A percentile compares a stretch with the other conserved stretches of the same genome.
Evolutionary conservation across 2,888 invertebrate genomes (phyloP).

Genomic region (Dryobotodes eremita): DNA sequence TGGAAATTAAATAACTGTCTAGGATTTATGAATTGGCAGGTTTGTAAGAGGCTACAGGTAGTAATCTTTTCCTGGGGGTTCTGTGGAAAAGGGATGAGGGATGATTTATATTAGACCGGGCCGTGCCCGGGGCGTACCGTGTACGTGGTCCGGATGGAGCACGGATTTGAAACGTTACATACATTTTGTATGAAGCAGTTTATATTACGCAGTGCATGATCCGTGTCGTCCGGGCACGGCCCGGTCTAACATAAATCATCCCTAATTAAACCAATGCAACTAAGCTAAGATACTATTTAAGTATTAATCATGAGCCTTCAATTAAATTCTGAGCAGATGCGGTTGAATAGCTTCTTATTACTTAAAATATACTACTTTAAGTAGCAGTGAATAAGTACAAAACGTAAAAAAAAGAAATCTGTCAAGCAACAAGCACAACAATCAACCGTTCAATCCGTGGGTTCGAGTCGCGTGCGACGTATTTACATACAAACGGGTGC

Average conservation of each 20-base stretch:
- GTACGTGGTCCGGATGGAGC: too few relatives aligned
- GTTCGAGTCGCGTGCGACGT: slow-evolving; percentile 64
- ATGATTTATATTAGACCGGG: too few relatives aligned
- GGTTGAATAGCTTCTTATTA: background rate
- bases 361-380: slow-evolving; percentile 6
- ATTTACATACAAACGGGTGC: slow-evolving; percentile 76
- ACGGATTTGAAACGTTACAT: too few relatives aligned
- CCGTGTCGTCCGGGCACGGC: too few relatives aligned
- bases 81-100: background rate
- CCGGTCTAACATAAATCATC: too few relatives aligned
- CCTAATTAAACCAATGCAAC: background rate
- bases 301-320: background rate
- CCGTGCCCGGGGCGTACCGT: too few relatives aligned
- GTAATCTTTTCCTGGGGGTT: background rate
- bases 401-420: slow-evolving; percentile 48
- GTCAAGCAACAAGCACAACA: slow-evolving; percentile 54
- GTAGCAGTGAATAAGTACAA: slow-evolving; percentile 2
- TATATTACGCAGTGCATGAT: too few relatives aligned
- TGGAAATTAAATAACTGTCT: background rate
- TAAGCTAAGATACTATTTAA: background rate
- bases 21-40: too few relatives aligned
- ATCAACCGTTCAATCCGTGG: slow-evolving; percentile 49
- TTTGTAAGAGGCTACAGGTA: background rate
- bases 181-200: too few relatives aligned
- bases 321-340: slow-evolving; percentile 1